Base-by-base conservation (phyloP, 2,113 vertebrate species). In the Mungos mungo region DNA sequence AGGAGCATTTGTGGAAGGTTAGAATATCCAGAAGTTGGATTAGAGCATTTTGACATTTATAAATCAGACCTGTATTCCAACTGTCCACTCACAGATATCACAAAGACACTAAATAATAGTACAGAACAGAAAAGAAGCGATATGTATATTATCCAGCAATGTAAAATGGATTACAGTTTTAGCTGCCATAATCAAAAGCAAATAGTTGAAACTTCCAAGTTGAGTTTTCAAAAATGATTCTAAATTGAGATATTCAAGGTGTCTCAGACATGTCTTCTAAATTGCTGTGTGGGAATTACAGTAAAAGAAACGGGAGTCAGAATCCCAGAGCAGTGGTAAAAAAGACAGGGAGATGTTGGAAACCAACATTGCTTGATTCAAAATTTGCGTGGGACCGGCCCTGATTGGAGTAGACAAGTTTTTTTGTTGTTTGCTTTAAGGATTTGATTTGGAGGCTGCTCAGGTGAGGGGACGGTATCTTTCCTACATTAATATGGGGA, bases 181-280 rank as follows among this genome's bases (percentile, higher is more conserved):
- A 65, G 71, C 33, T 63, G 35, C 23, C 11, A 72, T 65, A 63
- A 35, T 16, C 52, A 79, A 63, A 90, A 88, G 23, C 23, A 94
- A 93, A 74, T 35, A 84, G 83, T 23, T 57, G 9, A 31, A 12
- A 19, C 23, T 47, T 69, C 16, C 33, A 92, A 71, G 87, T 80
- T 23, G 66, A 86, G 69, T 82, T 96, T 93, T 85, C 23, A 91
- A 90, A 33, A 90, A 33, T 79, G 23, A 88, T 77, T 88, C 45
- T 85, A 72, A 74, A 41, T 21, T 25, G 81, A 91, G 33, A 85
- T 66, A 14, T 29, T 60, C 4, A 87, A 81, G 72, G 9, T 88
- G 8, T 85, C 25, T 92, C 69, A 63, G 63, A 69, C 0, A 25
- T 19, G 18, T 63, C 85, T 88, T 96, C 7, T 54, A 84, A 93